These are phyloP conservation scores for Corydoras maculifer DNA, from an alignment of 2,113 vertebrate species.

Conservation along the genomic window DNA sequence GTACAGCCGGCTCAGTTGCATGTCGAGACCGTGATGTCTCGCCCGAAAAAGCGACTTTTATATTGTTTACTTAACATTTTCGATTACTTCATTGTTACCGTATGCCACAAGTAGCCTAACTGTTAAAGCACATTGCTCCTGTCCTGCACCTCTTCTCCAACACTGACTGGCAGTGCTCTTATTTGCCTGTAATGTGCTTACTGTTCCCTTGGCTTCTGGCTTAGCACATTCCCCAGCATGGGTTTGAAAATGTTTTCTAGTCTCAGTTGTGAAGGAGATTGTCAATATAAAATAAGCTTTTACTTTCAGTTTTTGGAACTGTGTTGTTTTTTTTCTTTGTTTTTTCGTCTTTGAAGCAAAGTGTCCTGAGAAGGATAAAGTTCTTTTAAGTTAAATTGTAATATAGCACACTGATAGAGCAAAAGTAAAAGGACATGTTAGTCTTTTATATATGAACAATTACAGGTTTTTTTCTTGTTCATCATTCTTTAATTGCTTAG, in stretches of 20 bases:
- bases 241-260: background rate
- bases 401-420: background rate
- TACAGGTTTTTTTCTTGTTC: background rate
- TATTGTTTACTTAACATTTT: background rate
- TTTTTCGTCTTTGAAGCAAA: background rate
- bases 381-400: background rate
- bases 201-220: background rate
- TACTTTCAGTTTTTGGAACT: background rate
- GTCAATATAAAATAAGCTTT: background rate
- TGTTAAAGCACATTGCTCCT: no score
- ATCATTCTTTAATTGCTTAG: background rate
- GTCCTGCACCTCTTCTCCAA: no score
- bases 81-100: background rate
- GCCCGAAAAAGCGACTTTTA: background rate
- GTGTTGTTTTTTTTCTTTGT: background rate
- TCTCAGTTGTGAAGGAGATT: background rate
- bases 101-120: background rate
- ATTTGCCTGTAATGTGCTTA: background rate
- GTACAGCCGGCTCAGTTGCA: background rate
- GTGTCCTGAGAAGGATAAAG: background rate
- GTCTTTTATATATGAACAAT: background rate
- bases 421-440: background rate
- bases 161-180: no score
- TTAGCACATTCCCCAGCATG: background rate
- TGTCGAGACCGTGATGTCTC: background rate